Conservation (phyloP, 2,888 invertebrate genomes). For the Drosophila anomelani region DNA sequence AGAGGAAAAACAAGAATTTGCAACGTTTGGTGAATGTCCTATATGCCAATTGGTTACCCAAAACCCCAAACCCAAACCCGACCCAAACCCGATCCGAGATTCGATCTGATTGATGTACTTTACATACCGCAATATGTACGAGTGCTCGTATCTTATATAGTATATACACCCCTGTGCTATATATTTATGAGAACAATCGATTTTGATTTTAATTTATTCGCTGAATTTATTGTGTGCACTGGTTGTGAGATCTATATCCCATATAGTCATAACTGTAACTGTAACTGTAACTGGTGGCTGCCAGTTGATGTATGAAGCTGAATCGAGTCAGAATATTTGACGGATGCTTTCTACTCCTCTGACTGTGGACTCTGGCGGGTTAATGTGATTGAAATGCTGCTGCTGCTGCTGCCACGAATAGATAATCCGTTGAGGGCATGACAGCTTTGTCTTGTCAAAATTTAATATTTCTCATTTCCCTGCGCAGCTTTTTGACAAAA, state of each 20-base stretch:
- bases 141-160: slow-evolving; percentile 6
- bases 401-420: slow-evolving; percentile 12
- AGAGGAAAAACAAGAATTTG: slow-evolving; percentile 40
- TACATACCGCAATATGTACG: slow-evolving; percentile 18
- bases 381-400: slow-evolving; percentile 37
- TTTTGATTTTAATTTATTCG: slow-evolving; percentile 43
- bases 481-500: slow-evolving; percentile 48
- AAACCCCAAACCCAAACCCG: slow-evolving; percentile 1
- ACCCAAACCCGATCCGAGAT: slow-evolving; percentile 25
- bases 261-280: slow-evolving; percentile 1
- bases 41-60: slow-evolving; percentile 81
- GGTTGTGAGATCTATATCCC: slow-evolving; percentile 14
- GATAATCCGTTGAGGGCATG: slow-evolving; percentile 31
- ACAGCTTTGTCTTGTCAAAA: slow-evolving; percentile 26
- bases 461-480: slow-evolving; percentile 18
- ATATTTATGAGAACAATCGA: slow-evolving; percentile 32
- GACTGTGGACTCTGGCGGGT: slow-evolving; percentile 23
- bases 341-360: slow-evolving; percentile 13
- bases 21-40: slow-evolving; percentile 83
- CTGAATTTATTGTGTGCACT: slow-evolving; percentile 46
- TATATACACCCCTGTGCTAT: not conserved
- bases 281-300: slow-evolving; percentile 5
- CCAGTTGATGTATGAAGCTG: slow-evolving; percentile 14
- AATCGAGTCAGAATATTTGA: slow-evolving; percentile 33
- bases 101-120: slow-evolving; percentile 39